phyloP scores from a whole-genome alignment of 92 coral and sea anemone species.

The Epizoanthus stellaris region DNA sequence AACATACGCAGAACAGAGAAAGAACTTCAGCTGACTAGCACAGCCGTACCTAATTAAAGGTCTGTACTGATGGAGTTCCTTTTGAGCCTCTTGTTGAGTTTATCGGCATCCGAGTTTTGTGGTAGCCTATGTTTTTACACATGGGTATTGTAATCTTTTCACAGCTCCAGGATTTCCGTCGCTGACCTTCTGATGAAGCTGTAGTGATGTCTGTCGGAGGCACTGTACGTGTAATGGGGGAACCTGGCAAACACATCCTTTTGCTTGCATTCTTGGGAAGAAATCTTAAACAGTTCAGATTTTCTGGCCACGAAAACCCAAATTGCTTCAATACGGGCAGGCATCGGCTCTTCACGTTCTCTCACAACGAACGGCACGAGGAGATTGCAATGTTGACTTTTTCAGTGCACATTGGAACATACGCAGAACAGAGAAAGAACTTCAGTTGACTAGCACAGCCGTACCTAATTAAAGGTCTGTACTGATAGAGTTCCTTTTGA shows the following conservation, averaged over 20 bases:
- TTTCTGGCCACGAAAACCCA: too few relatives aligned
- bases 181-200: constrained; percentile 28
- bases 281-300: constrained; percentile 49
- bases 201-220: constrained; percentile 16
- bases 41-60: constrained; percentile 80
- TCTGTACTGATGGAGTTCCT: constrained; percentile 63
- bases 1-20: too few relatives aligned
- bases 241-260: constrained; percentile 94
- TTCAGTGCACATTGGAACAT: too few relatives aligned
- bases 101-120: constrained; percentile 90
- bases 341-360: constrained; percentile 74
- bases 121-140: constrained; percentile 79
- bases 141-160: constrained; percentile 79
- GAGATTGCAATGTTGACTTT: too few relatives aligned
- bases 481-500: constrained; percentile 67
- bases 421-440: not conserved
- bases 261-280: constrained; percentile 61
- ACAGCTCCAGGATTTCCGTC: constrained; percentile 72
- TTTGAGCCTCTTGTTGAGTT: constrained; percentile 78
- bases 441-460: constrained; percentile 84
- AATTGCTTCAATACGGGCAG: too few relatives aligned
- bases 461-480: constrained; percentile 68
- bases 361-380: constrained; percentile 78
- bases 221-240: constrained; percentile 60
- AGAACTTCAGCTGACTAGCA: constrained; percentile 69